A percentile compares a stretch with the other conserved stretches of the same genome.
Conservation (phyloP, 2,888 invertebrate species). For the Listrodromus nycthemerus region DNA sequence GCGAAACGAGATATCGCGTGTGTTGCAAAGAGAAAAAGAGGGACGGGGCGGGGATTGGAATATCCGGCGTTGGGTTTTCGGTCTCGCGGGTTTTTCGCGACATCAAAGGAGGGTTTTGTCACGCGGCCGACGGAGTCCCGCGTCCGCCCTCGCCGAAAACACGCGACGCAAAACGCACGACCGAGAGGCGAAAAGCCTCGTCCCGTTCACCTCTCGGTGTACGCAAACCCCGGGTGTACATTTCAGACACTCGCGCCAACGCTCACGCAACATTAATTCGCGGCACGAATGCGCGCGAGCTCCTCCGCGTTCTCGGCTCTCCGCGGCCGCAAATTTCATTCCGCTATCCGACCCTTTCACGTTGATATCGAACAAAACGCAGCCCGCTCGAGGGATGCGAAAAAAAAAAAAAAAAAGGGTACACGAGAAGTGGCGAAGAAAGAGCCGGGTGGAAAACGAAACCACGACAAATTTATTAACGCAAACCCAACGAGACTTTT, state of each 20-base stretch:
- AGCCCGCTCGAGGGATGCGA: conserved; percentile 9
- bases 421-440: not conserved
- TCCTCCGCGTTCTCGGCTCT: conserved; percentile 30
- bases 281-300: conserved; percentile 57
- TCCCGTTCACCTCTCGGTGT: conserved; percentile 28
- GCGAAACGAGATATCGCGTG: conserved; percentile 63
- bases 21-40: conserved; percentile 45
- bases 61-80: conserved; percentile 51
- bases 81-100: conserved; percentile 62
- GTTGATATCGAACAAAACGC: conserved; percentile 46
- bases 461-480: conserved; percentile 44
- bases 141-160: conserved; percentile 25
- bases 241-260: conserved; percentile 57
- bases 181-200: not conserved
- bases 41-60: not conserved
- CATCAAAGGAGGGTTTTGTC: conserved; percentile 77
- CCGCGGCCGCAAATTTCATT: conserved; percentile 60
- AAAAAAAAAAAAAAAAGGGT: conserved; percentile 25
- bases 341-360: conserved; percentile 39
- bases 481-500: conserved; percentile 26
- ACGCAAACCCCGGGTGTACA: conserved; percentile 49
- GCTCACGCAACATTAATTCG: conserved; percentile 67
- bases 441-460: conserved; percentile 11
- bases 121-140: conserved; percentile 50
- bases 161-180: conserved; percentile 53